Percentiles rank a stretch among this genome's conserved stretches.
Conservation (phyloP, 2,113 vertebrate species). For the Macrotis lagotis region DNA sequence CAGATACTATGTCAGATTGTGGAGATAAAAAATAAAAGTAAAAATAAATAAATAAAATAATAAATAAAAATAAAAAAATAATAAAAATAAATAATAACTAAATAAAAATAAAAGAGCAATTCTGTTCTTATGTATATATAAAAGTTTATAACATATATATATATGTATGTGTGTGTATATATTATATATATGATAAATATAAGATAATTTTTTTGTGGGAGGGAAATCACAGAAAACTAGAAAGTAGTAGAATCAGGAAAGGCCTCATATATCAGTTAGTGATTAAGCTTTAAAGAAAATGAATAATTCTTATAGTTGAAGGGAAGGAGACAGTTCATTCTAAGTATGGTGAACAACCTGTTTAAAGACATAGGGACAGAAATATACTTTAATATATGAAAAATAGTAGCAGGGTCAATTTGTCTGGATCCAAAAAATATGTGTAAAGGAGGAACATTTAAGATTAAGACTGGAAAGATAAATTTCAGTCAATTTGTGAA, state of each 20-base stretch:
- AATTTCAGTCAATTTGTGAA: background rate
- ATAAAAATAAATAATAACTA: too few relatives aligned
- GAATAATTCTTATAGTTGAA: background rate
- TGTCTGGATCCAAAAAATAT: background rate
- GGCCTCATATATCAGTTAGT: background rate
- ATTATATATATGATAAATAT: background rate
- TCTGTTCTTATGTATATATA: background rate
- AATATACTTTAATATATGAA: background rate
- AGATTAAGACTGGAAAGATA: background rate
- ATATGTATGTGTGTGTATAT: too few relatives aligned
- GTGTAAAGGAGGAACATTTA: background rate
- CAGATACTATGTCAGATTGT: background rate
- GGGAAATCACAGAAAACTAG: background rate
- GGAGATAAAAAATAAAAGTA: background rate
- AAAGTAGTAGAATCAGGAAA: background rate
- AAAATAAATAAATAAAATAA: too few relatives aligned
- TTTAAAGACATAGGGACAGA: background rate
- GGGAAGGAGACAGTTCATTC: background rate
- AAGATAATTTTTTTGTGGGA: background rate
- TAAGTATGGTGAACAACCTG: background rate
- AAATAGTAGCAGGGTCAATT: background rate
- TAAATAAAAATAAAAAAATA: too few relatives aligned
- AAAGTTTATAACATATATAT: background rate
- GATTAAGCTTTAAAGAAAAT: background rate
- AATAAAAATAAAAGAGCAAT: background rate